Base-by-base conservation (phyloP, 1,140 invertebrate genomes). In the Macrotrachela quadricornifera region DNA sequence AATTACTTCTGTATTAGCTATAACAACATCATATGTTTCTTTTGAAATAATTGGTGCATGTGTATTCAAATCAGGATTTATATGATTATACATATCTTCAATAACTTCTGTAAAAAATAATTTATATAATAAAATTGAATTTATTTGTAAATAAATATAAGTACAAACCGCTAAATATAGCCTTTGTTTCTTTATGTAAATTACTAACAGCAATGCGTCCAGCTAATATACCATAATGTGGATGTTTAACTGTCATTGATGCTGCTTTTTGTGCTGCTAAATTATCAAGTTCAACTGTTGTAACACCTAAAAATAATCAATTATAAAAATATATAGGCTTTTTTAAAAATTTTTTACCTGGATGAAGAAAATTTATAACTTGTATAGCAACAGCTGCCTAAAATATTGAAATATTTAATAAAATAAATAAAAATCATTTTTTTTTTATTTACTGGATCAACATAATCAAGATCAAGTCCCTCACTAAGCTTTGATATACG, bases 201-300 rank as follows among this genome's bases (percentile, higher is more conserved):
- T 96, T 97, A 9, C 88, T 92, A 6, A 97, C 78, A 46, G 85
- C 90, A 65, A 99, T 85, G 58, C 92, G 76, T 17, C 87, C 91
- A 54, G 91, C 91, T 44, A 99, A 73, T 55, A 85, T 76, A 10
- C 88, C 88, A 77, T 95, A 97, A 73, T 99, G 91, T 0, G 88
- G 84, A 74, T 97, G 91, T 63, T 83, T 80, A 9, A 83, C 90
- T 0, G 88, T 92, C 81, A 94, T 84, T 18, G 81, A 86, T 15
- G 88, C 90, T 42, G 86, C 83, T 56, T 82, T 95, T 74, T 96
- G 90, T 1, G 91, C 91, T 50, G 91, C 87, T 53, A 97, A 72
- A 70, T 94, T 95, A 70, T 97, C 92, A 59, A 97, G 71, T 66
- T 96, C 87, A 0, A 90, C 80, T 4, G 92, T 97, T 17, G 85